Conservation (phyloP, 2,888 invertebrate species). For the Anarsia innoxiella region DNA sequence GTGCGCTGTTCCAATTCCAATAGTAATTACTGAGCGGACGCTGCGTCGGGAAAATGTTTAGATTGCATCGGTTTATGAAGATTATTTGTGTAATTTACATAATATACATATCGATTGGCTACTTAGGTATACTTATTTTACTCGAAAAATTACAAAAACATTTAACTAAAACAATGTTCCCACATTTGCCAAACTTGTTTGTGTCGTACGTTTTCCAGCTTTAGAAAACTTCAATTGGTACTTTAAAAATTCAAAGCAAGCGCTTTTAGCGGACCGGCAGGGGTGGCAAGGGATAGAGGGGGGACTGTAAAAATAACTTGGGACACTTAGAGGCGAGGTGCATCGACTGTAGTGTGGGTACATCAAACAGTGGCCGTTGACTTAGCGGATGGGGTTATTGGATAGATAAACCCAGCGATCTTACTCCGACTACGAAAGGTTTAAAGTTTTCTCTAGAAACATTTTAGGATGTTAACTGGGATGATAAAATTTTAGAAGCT, state of each 20-base stretch:
- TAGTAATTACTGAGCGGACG: too few relatives aligned
- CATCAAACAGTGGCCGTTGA: conserved; percentile 50
- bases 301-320: conserved; percentile 64
- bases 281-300: conserved; percentile 32
- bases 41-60: too few relatives aligned
- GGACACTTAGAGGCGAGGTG: conserved; percentile 37
- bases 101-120: too few relatives aligned
- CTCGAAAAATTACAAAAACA: conserved; percentile 5
- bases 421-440: conserved; percentile 10
- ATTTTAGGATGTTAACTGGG: conserved; percentile 7
- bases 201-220: conserved; percentile 27
- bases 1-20: conserved; percentile 23
- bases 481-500: too few relatives aligned
- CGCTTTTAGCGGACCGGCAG: conserved; percentile 53
- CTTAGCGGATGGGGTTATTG: conserved; percentile 51
- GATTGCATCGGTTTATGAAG: too few relatives aligned
- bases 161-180: conserved; percentile 6
- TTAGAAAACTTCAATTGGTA: conserved; percentile 55
- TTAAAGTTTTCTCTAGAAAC: conserved; percentile 11
- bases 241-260: conserved; percentile 69
- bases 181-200: conserved; percentile 16
- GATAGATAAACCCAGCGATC: conserved; percentile 40
- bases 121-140: too few relatives aligned
- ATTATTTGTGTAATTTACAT: too few relatives aligned
- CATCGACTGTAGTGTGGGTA: conserved; percentile 32